Evolutionary conservation across 2,797 vertebrate genomes (phyloP), one percentile per base, ranked within the genome.

Genomic region (Mastacembelus armatus): DNA sequence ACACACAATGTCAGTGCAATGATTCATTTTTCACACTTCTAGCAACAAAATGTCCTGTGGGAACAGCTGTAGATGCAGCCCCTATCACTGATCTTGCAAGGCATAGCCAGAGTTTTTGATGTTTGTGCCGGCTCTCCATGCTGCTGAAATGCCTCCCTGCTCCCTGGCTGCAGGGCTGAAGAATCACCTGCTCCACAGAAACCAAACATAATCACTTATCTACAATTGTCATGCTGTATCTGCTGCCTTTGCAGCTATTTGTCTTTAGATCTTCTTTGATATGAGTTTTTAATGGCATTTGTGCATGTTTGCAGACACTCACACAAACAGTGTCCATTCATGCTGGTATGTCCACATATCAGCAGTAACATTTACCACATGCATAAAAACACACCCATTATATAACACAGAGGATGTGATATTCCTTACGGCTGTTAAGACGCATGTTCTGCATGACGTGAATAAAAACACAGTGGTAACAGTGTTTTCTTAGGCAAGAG

Each of bases 141-240:
- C 78, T 55, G 49, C 65, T 33, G 67, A 67, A 77, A 61, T 8
- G 45, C 67, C 56, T 57, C 65, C 32, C n/a, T n/a, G n/a, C 54
- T 71, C 32, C 55, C 74, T 44, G 51, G 80, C 81, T 69, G 58
- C 30, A 1, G 66, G 67, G 79, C 66, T 71, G 75, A 89, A 77
- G 78, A 78, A 89, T 89, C 85, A 86, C 88, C 81, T 84, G 84
- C 76, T 74, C 57, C 48, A 12, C 66, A 54, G 81, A 81, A 84
- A 84, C 72, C 74, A 82, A 76, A 85, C 68, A 61, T 88, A 90
- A 90, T 91, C 78, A 68, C 87, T 92, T 91, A 91, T 89, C 88
- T 78, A 60, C 81, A 68, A 75, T 73, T 81, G 88, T 80, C 78
- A 80, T 74, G 79, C 70, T 40, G 50, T 57, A 38, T 24, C 63